These are phyloP conservation scores for Neria commutata DNA, from an alignment of 2,888 invertebrate species.

Conservation along the genomic window DNA sequence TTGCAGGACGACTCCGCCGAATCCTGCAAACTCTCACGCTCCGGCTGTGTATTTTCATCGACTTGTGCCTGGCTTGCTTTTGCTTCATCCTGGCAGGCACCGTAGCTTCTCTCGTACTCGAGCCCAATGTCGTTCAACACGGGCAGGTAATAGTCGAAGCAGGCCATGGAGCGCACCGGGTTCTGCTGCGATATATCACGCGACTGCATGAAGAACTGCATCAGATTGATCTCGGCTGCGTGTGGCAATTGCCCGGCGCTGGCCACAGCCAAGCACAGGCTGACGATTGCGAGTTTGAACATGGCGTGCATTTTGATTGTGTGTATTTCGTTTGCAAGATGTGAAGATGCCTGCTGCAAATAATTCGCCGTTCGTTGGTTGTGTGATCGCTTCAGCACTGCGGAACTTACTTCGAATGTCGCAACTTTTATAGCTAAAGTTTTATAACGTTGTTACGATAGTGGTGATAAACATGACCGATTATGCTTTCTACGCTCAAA, in stretches of 20 bases:
- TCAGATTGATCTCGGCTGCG: slow-evolving; percentile 29
- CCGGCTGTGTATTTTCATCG: slow-evolving; percentile 24
- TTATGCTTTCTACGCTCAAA: too few relatives aligned
- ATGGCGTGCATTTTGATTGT: slow-evolving; percentile 37
- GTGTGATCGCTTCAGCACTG: too few relatives aligned
- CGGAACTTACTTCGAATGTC: too few relatives aligned
- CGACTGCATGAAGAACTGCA: slow-evolving; percentile 44
- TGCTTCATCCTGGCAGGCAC: slow-evolving; percentile 23
- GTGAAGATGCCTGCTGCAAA: too few relatives aligned
- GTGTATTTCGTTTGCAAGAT: too few relatives aligned
- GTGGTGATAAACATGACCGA: too few relatives aligned
- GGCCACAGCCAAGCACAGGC: slow-evolving; percentile 36
- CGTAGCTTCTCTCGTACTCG: slow-evolving; percentile 25
- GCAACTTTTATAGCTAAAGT: too few relatives aligned
- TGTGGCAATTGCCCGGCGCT: neutral
- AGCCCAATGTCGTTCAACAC: slow-evolving; percentile 19
- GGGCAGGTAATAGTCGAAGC: slow-evolving; percentile 42
- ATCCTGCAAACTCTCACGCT: slow-evolving; percentile 35
- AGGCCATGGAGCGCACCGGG: slow-evolving; percentile 32
- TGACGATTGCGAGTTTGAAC: slow-evolving; percentile 38
- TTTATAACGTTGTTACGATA: too few relatives aligned
- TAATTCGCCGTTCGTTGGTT: too few relatives aligned
- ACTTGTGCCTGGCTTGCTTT: neutral
- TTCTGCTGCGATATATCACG: slow-evolving; percentile 28
- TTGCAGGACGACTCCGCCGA: slow-evolving; percentile 33